A percentile compares a stretch with the other conserved stretches of the same genome.
Conservation (phyloP, 2,797 vertebrate species). For the Rhyacichthys aspro region DNA sequence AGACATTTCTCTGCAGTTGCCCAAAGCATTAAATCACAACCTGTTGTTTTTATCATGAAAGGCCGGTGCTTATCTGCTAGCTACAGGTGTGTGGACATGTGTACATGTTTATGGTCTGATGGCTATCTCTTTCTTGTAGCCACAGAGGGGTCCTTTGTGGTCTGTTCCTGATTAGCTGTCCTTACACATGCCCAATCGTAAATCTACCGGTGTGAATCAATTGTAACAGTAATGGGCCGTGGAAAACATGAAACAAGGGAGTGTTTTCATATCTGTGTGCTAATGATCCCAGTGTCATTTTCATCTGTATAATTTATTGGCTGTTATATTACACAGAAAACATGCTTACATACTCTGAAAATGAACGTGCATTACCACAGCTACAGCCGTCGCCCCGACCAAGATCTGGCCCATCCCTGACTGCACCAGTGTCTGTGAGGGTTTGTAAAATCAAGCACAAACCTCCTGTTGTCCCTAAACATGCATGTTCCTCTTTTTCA, state of each 20-base stretch:
- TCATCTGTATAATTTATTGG: constrained; percentile 55
- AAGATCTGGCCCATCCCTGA: constrained; percentile 39
- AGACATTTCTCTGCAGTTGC: constrained; percentile 75
- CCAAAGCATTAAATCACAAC: constrained; percentile 80
- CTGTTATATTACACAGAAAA: constrained; percentile 22
- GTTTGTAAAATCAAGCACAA: constrained; percentile 19
- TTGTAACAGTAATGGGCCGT: constrained; percentile 68
- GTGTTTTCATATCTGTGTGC: constrained; percentile 19
- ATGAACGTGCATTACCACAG: constrained; percentile 50
- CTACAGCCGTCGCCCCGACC: constrained; percentile 21
- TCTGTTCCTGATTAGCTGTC: constrained; percentile 67
- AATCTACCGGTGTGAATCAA: constrained; percentile 61
- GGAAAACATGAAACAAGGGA: constrained; percentile 18
- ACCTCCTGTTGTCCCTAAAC: constrained; percentile 47
- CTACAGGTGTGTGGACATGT: constrained; percentile 65
- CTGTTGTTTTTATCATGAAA: constrained; percentile 74
- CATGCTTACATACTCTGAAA: constrained; percentile 10
- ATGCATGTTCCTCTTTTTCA: constrained; percentile 52
- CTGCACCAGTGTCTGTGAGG: constrained; percentile 25
- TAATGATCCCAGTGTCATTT: constrained; percentile 50
- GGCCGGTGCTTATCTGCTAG: constrained; percentile 67
- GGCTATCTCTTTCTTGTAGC: constrained; percentile 70
- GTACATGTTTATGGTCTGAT: constrained; percentile 41
- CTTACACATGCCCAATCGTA: constrained; percentile 56
- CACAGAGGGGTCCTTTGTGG: constrained; percentile 63